These are phyloP conservation scores for Chionomys nivalis DNA, from an alignment of 2,113 vertebrate species.

Conservation along the genomic window DNA sequence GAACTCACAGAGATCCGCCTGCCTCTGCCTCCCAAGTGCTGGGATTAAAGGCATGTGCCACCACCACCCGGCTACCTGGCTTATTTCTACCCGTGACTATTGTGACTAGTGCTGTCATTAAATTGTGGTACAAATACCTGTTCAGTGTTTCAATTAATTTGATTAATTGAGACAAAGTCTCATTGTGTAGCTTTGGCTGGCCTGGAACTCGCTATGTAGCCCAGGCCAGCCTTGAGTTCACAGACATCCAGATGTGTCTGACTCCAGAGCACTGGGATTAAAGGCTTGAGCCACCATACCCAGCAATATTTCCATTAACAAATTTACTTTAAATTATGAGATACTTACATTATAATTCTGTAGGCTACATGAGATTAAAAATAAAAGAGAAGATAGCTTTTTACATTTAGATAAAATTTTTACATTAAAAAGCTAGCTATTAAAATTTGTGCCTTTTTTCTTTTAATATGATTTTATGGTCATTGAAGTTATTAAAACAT, in stretches of 20 bases:
- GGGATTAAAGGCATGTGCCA: too few species aligned
- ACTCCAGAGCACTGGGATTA: background rate
- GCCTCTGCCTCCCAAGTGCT: too few species aligned
- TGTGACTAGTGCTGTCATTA: background rate
- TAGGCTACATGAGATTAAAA: background rate
- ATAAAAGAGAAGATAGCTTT: background rate
- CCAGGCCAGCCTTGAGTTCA: background rate
- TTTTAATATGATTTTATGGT: background rate
- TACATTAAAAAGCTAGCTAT: background rate
- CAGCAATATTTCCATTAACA: background rate
- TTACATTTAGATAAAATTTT: background rate
- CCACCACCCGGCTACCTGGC: too few species aligned
- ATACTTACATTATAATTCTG: background rate
- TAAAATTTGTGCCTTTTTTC: constrained; percentile 24
- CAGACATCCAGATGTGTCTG: background rate
- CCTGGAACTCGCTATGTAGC: background rate
- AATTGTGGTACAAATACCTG: background rate
- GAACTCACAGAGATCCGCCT: too few species aligned
- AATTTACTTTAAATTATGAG: background rate
- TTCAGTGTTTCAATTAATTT: background rate
- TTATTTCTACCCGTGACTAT: background rate
- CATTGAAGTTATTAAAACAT: background rate
- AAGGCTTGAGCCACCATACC: background rate
- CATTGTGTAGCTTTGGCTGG: background rate
- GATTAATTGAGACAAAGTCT: background rate